These are phyloP conservation scores for Lamprotornis superbus DNA, from an alignment of 2,113 vertebrate species.

Conservation along the genomic window DNA sequence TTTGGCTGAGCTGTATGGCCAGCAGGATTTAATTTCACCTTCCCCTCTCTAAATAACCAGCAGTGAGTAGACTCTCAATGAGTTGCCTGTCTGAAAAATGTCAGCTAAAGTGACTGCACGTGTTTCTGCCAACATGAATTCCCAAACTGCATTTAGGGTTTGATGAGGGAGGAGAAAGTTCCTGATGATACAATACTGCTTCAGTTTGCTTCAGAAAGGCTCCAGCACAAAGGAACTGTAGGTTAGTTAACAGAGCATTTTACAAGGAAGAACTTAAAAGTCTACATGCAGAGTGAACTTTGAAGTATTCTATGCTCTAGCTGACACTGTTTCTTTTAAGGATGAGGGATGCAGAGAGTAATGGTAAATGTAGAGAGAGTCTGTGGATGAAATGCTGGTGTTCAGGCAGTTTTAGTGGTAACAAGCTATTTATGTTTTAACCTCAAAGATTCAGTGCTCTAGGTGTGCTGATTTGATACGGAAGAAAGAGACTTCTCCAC, in stretches of 20 bases:
- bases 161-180: not conserved
- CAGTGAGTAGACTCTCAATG: not conserved
- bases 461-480: not conserved
- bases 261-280: not conserved
- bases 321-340: not conserved
- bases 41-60: not conserved
- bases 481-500: not conserved
- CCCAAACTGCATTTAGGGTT: not conserved
- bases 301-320: not conserved
- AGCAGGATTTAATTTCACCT: not conserved
- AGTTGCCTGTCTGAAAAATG: not conserved
- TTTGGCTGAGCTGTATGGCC: not conserved
- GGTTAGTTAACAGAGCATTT: accelerated
- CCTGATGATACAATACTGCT: not conserved
- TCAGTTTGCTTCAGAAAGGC: not conserved
- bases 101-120: not conserved
- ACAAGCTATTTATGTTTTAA: not conserved
- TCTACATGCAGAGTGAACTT: not conserved
- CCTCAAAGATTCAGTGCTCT: not conserved
- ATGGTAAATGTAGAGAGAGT: accelerated
- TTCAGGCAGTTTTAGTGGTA: not conserved
- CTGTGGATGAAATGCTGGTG: not conserved
- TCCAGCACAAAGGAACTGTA: accelerated
- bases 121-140: not conserved
- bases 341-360: not conserved